These are phyloP conservation scores for Subanguina moxae DNA, from an alignment of 1,140 invertebrate species.

Conservation along the genomic window DNA sequence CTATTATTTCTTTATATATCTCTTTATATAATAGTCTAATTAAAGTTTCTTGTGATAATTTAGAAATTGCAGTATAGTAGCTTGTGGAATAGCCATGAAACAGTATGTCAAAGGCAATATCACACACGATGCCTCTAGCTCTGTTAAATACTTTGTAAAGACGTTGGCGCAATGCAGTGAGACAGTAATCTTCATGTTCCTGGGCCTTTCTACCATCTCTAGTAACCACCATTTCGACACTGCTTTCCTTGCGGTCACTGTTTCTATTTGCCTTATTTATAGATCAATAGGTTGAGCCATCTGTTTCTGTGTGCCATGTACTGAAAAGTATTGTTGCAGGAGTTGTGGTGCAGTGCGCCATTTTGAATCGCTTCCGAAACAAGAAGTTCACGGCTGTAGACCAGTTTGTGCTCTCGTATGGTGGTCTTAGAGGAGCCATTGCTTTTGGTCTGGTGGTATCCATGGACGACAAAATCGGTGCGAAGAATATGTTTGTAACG, in stretches of 20 bases:
- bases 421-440: slow-evolving; percentile 41
- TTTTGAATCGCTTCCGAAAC: slow-evolving; percentile 58
- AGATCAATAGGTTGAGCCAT: slow-evolving; percentile 67
- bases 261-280: slow-evolving; percentile 88
- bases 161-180: slow-evolving; percentile 75
- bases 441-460: slow-evolving; percentile 59
- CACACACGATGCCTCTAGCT: slow-evolving; percentile 92
- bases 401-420: slow-evolving; percentile 61
- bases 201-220: slow-evolving; percentile 84
- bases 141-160: slow-evolving; percentile 96
- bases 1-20: too few species aligned
- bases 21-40: too few species aligned
- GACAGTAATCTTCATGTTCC: slow-evolving; percentile 98
- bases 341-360: slow-evolving; percentile 51
- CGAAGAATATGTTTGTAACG: slow-evolving; percentile 63
- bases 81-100: slow-evolving; percentile 96
- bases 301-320: too few species aligned
- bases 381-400: slow-evolving; percentile 60
- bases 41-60: too few species aligned
- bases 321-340: slow-evolving; percentile 20
- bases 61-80: slow-evolving; percentile 73
- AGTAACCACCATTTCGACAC: slow-evolving; percentile 73
- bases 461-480: slow-evolving; percentile 57
- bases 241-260: slow-evolving; percentile 84
- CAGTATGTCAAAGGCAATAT: slow-evolving; percentile 97